Base-by-base conservation (phyloP, 2,113 vertebrate genomes). In the Gallinago paraguaiae region DNA sequence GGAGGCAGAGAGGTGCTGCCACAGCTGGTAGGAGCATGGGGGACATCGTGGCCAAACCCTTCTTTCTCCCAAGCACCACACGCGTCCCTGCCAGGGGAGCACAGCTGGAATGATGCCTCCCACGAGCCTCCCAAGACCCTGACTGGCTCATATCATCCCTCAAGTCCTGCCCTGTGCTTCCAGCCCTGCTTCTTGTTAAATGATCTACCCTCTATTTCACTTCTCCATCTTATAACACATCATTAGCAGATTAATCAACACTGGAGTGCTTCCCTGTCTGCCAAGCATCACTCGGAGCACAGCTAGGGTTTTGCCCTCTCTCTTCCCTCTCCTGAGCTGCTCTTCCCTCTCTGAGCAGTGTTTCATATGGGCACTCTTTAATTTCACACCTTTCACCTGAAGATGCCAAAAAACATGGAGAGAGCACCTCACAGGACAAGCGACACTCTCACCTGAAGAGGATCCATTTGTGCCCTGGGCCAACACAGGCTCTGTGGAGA, bases 61-160 rank as follows among this genome's bases (percentile, higher is more conserved):
- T 70, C 43, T 82, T 86, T 75, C 43, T 82, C 43, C 43, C 33
- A 68, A 4, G 54, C 1, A 0, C 23, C 0, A 0, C 51, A 18
- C 2, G 0, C 0, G 0, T 48, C 43, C 39, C 28, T 70, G 45
- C 13, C 30, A 39, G 48, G 37, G 37, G 24, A 46, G 25, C 64
- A 41, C 28, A 11, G 19, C 12, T n/a, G 24, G 61, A 35, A 78
- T 0, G 3, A 46, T 27, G 20, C 17, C 15, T 87, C 39, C 43
- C 30, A n/a, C 14, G 57, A 67, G 13, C 22, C 1, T 5, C 17
- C 13, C 20, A 25, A 53, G 19, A 43, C 14, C 51, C 39, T 3
- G 7, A 4, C 4, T 1, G 1, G 20, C 7, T 74, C 0, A 0
- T n/a, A 43, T 39, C 1, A 2, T 7, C 5, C 7, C 10, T 24